phyloP scores from a whole-genome alignment of 2,113 vertebrate genomes.

The Ammospiza caudacuta region DNA sequence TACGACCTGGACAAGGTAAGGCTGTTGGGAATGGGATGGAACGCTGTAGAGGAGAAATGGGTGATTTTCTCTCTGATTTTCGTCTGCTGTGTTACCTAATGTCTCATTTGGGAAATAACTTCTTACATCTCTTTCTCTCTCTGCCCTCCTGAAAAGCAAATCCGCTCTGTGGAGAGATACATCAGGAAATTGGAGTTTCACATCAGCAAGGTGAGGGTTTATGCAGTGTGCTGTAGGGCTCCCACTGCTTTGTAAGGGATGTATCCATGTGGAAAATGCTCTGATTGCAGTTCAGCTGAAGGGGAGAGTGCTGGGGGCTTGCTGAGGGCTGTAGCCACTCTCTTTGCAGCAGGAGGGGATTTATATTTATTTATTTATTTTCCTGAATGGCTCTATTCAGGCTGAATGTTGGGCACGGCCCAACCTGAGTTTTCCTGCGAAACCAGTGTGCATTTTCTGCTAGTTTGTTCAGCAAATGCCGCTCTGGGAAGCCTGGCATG shows the following conservation, averaged over 20 bases:
- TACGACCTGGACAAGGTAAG: constrained; percentile 97
- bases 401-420: background rate
- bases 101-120: background rate
- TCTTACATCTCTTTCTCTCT: background rate
- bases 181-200: constrained; percentile 93
- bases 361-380: constrained; percentile 20
- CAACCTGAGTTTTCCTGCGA: constrained; percentile 10
- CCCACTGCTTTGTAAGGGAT: background rate
- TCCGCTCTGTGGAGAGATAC: constrained; percentile 86
- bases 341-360: background rate
- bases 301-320: background rate
- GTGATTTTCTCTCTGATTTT: background rate
- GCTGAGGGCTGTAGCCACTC: background rate
- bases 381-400: constrained; percentile 41
- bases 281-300: background rate
- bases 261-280: background rate
- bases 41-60: background rate
- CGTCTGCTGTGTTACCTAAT: background rate
- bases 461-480: background rate
- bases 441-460: background rate
- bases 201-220: constrained; percentile 88
- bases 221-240: background rate
- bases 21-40: background rate
- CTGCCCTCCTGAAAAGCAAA: constrained; percentile 81
- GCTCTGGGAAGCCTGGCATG: background rate